Conservation (phyloP, 2,113 vertebrate species). For the Cavia aperea region DNA sequence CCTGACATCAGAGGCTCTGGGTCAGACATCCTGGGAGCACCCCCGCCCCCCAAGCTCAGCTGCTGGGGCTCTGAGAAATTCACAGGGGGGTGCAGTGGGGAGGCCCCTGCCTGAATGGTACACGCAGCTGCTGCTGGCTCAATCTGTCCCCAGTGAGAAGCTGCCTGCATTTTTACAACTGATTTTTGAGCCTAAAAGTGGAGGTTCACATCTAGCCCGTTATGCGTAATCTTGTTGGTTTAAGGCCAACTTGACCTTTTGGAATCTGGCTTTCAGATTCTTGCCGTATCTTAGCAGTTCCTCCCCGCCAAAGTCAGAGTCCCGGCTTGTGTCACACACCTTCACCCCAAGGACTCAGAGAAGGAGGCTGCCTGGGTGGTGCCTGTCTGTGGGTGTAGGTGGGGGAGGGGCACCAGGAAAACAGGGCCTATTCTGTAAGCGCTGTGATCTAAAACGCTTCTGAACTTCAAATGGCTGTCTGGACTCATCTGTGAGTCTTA, state of each 20-base stretch:
- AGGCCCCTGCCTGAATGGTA: neutral
- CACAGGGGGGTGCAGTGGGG: neutral
- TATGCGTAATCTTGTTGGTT: neutral
- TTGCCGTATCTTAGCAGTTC: neutral
- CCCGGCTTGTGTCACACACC: rapidly evolving
- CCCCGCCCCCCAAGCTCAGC: slow-evolving; percentile 37
- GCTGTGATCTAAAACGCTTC: neutral
- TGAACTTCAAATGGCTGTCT: too few relatives aligned
- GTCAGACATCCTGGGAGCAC: slow-evolving; percentile 50
- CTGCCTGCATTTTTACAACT: neutral
- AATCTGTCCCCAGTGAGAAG: neutral
- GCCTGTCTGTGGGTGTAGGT: too few relatives aligned
- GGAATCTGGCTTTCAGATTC: slow-evolving; percentile 23
- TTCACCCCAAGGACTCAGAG: neutral
- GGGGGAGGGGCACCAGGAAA: neutral
- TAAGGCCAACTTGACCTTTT: slow-evolving; percentile 32
- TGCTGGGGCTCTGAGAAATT: neutral
- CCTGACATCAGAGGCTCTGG: slow-evolving; percentile 43
- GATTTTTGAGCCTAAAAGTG: slow-evolving; percentile 37
- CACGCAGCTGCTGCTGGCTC: slow-evolving; percentile 7
- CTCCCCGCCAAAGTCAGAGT: neutral
- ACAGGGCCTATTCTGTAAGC: neutral
- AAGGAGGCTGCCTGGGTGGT: neutral
- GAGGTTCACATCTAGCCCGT: slow-evolving; percentile 27
- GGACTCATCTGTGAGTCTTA: rapidly evolving